These are phyloP conservation scores for Oedothorax gibbosus DNA, from an alignment of 1,140 invertebrate species.

Conservation along the genomic window DNA sequence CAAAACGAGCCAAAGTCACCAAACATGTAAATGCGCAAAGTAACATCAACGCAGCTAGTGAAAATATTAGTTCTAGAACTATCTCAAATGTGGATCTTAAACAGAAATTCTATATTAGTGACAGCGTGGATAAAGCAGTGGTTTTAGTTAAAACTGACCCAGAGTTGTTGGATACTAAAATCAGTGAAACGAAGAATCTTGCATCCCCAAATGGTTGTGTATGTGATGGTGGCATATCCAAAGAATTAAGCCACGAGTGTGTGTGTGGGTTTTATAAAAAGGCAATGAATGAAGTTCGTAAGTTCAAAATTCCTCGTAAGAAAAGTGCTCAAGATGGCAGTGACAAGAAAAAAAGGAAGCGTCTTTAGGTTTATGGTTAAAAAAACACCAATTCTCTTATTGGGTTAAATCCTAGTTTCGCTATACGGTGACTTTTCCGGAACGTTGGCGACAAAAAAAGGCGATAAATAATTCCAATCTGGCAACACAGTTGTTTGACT, in stretches of 20 bases:
- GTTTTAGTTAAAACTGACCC: no score
- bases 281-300: slow-evolving; percentile 3
- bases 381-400: no score
- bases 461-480: no score
- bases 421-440: no score
- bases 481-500: no score
- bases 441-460: no score
- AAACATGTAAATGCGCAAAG: neutral
- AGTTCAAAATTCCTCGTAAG: slow-evolving; percentile 29
- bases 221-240: neutral
- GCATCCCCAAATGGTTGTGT: neutral
- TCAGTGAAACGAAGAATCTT: neutral
- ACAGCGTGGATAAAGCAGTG: no score
- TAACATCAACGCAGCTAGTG: no score
- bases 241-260: neutral
- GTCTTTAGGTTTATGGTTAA: no score
- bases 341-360: no score
- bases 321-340: neutral
- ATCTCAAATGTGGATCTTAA: neutral
- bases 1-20: neutral
- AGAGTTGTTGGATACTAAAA: neutral
- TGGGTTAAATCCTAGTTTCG: no score
- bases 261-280: slow-evolving; percentile 8
- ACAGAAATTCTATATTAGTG: neutral
- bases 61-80: neutral